Evolutionary conservation across 1,140 invertebrate genomes (phyloP).

Genomic region (Dufourea novaeangliae): DNA sequence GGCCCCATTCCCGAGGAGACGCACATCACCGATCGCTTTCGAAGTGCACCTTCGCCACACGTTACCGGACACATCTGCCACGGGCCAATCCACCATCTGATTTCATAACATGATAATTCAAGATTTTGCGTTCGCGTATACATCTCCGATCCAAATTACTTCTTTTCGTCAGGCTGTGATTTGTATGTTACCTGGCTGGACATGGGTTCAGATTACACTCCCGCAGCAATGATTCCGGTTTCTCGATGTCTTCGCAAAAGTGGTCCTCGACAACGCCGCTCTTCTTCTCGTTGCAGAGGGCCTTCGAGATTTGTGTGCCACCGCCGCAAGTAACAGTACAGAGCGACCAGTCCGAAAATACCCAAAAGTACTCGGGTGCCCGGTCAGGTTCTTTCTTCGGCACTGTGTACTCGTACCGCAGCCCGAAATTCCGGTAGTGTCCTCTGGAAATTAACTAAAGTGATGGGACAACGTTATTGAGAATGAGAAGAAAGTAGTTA

Average conservation of each 20-base stretch:
- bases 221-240: conserved; percentile 84
- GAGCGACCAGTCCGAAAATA: conserved; percentile 88
- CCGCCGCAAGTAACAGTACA: conserved; percentile 90
- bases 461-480: conserved; percentile 38
- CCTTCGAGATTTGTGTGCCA: conserved; percentile 85
- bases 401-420: conserved; percentile 92
- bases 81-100: conserved; percentile 89
- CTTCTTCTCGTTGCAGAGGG: conserved; percentile 86
- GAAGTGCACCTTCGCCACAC: conserved; percentile 84
- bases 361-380: conserved; percentile 87
- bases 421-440: conserved; percentile 89
- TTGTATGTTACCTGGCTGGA: conserved; percentile 84
- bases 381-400: conserved; percentile 85
- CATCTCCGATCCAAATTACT: too few species aligned
- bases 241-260: conserved; percentile 84
- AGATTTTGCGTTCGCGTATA: too few species aligned
- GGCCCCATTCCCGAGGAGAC: conserved; percentile 84
- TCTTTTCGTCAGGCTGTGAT: too few species aligned
- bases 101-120: not conserved
- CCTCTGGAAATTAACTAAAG: conserved; percentile 91
- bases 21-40: conserved; percentile 88
- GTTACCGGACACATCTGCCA: conserved; percentile 92
- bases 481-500: conserved; percentile 27
- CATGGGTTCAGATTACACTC: conserved; percentile 88
- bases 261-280: conserved; percentile 85